Evolutionary conservation across 2,113 vertebrate genomes (phyloP).

Genomic region (Psammodynastes pulverulentus): DNA sequence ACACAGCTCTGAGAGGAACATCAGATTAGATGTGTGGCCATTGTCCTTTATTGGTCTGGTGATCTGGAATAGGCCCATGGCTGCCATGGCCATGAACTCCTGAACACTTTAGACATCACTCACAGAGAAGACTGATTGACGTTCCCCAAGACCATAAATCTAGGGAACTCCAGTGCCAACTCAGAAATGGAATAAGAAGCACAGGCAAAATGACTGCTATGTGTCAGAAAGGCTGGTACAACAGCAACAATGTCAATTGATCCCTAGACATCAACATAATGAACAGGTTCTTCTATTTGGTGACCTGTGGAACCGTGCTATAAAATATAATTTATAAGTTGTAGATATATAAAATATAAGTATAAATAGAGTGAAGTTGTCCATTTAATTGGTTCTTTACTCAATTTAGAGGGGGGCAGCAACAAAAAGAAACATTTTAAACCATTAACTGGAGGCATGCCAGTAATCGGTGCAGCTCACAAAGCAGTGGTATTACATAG

Average conservation of each 20-base stretch:
- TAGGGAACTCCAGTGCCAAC: too few species aligned
- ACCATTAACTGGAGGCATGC: neutral
- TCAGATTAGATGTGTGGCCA: too few species aligned
- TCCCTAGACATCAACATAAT: neutral
- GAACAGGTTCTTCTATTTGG: neutral
- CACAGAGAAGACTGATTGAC: too few species aligned
- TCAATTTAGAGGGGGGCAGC: neutral
- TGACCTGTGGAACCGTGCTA: neutral
- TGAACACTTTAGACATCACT: too few species aligned
- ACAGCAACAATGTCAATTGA: too few species aligned
- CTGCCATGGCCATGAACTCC: too few species aligned
- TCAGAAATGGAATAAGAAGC: too few species aligned
- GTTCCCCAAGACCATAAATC: too few species aligned
- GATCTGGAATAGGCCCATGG: too few species aligned
- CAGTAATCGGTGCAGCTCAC: neutral
- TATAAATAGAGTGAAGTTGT: neutral
- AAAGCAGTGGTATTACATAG: neutral
- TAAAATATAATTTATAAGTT: too few species aligned
- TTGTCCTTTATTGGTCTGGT: neutral
- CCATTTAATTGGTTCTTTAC: neutral
- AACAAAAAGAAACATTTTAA: neutral
- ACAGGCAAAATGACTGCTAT: too few species aligned
- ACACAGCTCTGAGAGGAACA: neutral
- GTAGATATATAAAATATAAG: neutral
- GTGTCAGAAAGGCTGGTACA: too few species aligned